A percentile compares a stretch with the other conserved stretches of the same genome.
These are phyloP conservation scores for Drosophila chauvacae DNA, from an alignment of 1,140 invertebrate genomes.

Conservation along the genomic window DNA sequence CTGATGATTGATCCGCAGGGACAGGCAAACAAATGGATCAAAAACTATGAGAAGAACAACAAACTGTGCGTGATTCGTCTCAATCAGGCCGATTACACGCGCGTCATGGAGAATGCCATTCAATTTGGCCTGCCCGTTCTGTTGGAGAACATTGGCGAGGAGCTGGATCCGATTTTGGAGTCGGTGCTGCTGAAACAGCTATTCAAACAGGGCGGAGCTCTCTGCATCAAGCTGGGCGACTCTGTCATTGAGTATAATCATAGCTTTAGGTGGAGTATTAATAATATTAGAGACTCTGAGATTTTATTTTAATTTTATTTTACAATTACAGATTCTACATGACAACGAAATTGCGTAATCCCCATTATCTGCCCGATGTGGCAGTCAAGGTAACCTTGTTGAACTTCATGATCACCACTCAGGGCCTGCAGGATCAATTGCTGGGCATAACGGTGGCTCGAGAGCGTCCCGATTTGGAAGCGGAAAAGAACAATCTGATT, in stretches of 20 bases:
- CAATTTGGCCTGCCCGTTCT: conserved; percentile 96
- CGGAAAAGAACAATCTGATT: conserved; percentile 95
- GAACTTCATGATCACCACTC: conserved; percentile 96
- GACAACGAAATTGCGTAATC: conserved; percentile 97
- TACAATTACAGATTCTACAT: conserved; percentile 91
- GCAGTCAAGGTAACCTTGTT: conserved; percentile 96
- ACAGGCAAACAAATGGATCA: conserved; percentile 97
- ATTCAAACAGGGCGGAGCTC: conserved; percentile 93
- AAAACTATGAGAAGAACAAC: conserved; percentile 95
- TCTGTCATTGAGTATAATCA: conserved; percentile 92
- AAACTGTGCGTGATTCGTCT: conserved; percentile 93
- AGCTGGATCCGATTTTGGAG: conserved; percentile 95
- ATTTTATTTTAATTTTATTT: neutral
- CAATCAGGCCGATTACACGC: conserved; percentile 92
- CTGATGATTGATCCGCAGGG: conserved; percentile 98
- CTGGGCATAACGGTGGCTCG: conserved; percentile 95
- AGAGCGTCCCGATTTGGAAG: conserved; percentile 96
- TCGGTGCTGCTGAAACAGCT: conserved; percentile 94
- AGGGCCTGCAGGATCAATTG: conserved; percentile 96
- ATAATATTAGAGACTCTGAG: too few species aligned
- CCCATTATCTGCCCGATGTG: conserved; percentile 96
- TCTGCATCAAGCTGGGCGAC: conserved; percentile 94
- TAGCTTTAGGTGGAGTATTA: conserved; percentile 88
- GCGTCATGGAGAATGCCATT: conserved; percentile 95
- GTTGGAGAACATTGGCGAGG: conserved; percentile 94